Conservation (phyloP, 2,888 invertebrate species). For the Galerucella nymphaeae region DNA sequence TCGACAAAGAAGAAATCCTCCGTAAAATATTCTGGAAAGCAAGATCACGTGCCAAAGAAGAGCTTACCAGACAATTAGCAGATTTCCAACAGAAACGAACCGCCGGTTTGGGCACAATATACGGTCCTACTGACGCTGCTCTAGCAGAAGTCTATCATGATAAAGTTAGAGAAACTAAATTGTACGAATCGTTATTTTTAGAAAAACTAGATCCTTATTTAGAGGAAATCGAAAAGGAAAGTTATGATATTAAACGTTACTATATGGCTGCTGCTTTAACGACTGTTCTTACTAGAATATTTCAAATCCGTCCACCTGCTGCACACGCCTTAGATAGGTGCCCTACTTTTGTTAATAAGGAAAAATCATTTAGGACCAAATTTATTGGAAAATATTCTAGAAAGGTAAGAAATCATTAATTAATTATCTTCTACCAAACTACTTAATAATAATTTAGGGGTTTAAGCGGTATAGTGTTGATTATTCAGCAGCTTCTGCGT, state of each 20-base stretch:
- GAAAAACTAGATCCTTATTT: constrained; percentile 78
- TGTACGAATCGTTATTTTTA: constrained; percentile 78
- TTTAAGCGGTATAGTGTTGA: too few species aligned
- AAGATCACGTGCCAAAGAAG: constrained; percentile 83
- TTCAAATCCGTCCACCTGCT: constrained; percentile 73
- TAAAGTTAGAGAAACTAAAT: constrained; percentile 77
- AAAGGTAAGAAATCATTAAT: constrained; percentile 46
- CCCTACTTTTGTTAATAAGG: constrained; percentile 87
- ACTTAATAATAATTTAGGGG: too few species aligned
- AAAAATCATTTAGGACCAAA: constrained; percentile 79
- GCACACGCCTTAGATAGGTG: constrained; percentile 76
- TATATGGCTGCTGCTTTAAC: constrained; percentile 83
- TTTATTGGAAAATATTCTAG: constrained; percentile 68
- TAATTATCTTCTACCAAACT: too few species aligned
- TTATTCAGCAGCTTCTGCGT: too few species aligned
- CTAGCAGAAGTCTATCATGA: constrained; percentile 84
- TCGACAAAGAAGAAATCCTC: constrained; percentile 90
- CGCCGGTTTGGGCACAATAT: constrained; percentile 89
- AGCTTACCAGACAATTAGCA: constrained; percentile 80
- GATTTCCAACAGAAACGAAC: constrained; percentile 88
- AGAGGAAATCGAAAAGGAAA: constrained; percentile 74
- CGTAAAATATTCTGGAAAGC: constrained; percentile 92
- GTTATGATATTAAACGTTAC: constrained; percentile 70
- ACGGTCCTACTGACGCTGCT: constrained; percentile 86
- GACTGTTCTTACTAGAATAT: constrained; percentile 83